phyloP scores from a whole-genome alignment of 2,797 vertebrate species.

The Myoxocephalus aenaeus region DNA sequence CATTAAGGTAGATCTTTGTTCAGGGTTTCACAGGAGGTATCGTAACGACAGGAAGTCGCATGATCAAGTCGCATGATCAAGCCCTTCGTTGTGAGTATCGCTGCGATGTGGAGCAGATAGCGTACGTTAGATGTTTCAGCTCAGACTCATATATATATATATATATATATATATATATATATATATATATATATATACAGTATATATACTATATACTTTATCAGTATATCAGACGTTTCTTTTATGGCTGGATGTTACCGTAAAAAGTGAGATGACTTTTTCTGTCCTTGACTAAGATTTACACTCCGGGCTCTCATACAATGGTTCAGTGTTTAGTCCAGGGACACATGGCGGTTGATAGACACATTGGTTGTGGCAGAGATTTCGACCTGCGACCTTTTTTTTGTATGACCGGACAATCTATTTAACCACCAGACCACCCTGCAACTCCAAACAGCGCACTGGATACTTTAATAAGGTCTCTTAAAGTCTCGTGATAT shows the following conservation, averaged over 20 bases:
- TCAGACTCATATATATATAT: conserved; percentile 33
- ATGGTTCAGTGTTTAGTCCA: conserved; percentile 39
- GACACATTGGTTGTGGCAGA: conserved; percentile 32
- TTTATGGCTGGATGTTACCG: background rate
- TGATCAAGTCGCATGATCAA: conserved; percentile 4
- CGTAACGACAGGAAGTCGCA: conserved; percentile 37
- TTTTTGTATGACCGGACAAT: conserved; percentile 29
- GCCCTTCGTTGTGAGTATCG: conserved; percentile 14
- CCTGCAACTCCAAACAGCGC: conserved; percentile 21
- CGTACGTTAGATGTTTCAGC: background rate
- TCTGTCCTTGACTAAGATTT: conserved; percentile 20
- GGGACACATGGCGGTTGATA: conserved; percentile 34
- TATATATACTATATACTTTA: no score
- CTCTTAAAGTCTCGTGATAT: no score
- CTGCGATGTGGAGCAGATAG: background rate
- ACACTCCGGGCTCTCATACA: conserved; percentile 9
- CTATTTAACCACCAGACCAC: conserved; percentile 26
- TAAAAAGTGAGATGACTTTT: conserved; percentile 7
- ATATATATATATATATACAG: conserved; percentile 33
- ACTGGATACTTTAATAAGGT: background rate
- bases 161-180: conserved; percentile 41
- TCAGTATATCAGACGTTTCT: no score
- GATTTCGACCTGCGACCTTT: conserved; percentile 45
- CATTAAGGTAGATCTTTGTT: conserved; percentile 31
- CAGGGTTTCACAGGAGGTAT: conserved; percentile 31